Conservation (phyloP, 2,113 vertebrate species). For the Daphoenositta chrysoptera region DNA sequence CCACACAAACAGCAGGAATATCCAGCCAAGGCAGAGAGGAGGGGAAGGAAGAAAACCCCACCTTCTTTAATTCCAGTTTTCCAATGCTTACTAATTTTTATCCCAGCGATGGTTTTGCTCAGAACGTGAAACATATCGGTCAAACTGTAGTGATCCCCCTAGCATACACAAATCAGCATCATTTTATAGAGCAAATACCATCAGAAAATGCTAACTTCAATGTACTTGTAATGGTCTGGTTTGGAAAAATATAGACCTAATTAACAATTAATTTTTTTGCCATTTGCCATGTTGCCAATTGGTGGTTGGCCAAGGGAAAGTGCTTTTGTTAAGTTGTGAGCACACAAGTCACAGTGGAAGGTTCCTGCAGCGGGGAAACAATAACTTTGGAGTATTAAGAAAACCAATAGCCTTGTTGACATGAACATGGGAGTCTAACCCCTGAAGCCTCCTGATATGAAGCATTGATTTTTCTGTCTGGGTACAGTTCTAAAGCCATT, state of each 20-base stretch:
- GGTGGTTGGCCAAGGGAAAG: conserved; percentile 79
- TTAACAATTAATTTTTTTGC: conserved; percentile 77
- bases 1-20: not conserved
- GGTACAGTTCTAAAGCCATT: conserved; percentile 91
- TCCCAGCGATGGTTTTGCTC: not conserved
- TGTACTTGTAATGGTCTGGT: not conserved
- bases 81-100: not conserved
- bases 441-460: conserved; percentile 99
- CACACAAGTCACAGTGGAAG: conserved; percentile 87
- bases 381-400: conserved; percentile 98
- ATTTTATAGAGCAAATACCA: not conserved
- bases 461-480: conserved; percentile 99
- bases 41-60: not conserved
- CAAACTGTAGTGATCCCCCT: not conserved
- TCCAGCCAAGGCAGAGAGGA: not conserved
- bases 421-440: conserved; percentile 97
- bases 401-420: conserved; percentile 99
- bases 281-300: conserved; percentile 42
- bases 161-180: not conserved
- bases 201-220: not conserved
- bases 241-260: conserved; percentile 64
- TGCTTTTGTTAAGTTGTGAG: conserved; percentile 90
- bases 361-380: conserved; percentile 88
- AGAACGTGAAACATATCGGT: not conserved
- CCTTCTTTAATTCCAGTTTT: not conserved